Evolutionary conservation across 2,797 vertebrate genomes (phyloP).

Genomic region (Channa striata): DNA sequence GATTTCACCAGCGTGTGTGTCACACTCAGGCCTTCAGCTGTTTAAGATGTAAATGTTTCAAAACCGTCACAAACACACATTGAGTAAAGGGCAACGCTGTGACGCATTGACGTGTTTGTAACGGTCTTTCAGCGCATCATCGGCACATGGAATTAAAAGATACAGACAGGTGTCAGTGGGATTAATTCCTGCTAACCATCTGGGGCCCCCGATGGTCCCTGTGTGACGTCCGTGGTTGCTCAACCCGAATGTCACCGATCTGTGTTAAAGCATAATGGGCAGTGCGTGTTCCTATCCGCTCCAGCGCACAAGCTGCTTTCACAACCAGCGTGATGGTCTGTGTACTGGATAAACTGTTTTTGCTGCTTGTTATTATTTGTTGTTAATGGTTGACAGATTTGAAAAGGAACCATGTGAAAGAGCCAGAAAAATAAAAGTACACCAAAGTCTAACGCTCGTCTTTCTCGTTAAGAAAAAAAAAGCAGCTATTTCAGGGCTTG

Average conservation of each 20-base stretch:
- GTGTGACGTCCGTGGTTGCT: slow-evolving; percentile 55
- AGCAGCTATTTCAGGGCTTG: too few species aligned
- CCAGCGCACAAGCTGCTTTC: slow-evolving; percentile 75
- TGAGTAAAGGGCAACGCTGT: background rate
- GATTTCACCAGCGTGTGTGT: too few species aligned
- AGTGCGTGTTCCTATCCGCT: slow-evolving; percentile 72
- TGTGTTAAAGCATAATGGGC: slow-evolving; percentile 60
- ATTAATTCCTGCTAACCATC: background rate
- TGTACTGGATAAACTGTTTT: slow-evolving; percentile 81
- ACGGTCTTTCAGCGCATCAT: background rate
- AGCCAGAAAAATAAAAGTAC: slow-evolving; percentile 33
- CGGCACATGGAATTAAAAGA: background rate
- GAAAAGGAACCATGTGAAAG: slow-evolving; percentile 67
- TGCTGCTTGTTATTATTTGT: slow-evolving; percentile 84
- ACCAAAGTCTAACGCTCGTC: background rate
- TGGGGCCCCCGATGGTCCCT: slow-evolving; percentile 17
- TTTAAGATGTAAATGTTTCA: too few species aligned
- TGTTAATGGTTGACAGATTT: slow-evolving; percentile 85
- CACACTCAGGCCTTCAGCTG: too few species aligned
- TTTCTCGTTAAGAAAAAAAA: too few species aligned
- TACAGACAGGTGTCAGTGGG: background rate
- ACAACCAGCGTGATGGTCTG: slow-evolving; percentile 73
- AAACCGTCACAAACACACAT: too few species aligned
- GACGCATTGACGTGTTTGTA: background rate
- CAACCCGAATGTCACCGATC: slow-evolving; percentile 59